Base-by-base conservation (phyloP, 2,888 invertebrate species). In the Endotricha flammealis region DNA sequence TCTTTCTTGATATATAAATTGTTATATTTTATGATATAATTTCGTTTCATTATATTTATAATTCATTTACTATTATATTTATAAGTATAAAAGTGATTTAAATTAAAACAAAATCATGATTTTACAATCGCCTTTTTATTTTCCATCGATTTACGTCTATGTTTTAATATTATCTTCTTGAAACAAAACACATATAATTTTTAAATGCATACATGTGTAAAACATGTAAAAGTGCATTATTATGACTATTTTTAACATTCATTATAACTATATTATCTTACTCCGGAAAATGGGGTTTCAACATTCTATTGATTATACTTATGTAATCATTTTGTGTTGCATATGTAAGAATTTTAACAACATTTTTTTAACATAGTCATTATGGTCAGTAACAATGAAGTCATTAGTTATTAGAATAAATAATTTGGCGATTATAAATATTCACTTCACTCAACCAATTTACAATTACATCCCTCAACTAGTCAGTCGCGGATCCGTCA, bases 391-490 rank as follows among this genome's bases (percentile, higher is more conserved):
- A 44, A 33, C 40, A 39, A 71, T 64, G 64, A 35, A 29, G 68
- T 77, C 64, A 82, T 82, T 80, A 79, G 73, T 74, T 54, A 53
- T 66, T 58, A 64, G 64, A 68, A 53, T 68, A 68, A 70, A 60
- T 77, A 74, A 66, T 86, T 86, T 86, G 86, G 86, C 86, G 83
- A 85, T 79, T 72, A 76, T 78, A 78, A 62, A 75, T 74, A 62
- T 72, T 75, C 78, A n/a, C 74, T 53, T 82, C 78, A 79, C 79
- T 79, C 82, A 72, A 75, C 64, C 70, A 77, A 75, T 75, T 70
- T 83, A 82, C 75, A 76, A 65, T 81, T 81, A 82, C 76, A 72
- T 73, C 73, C 73, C 76, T 79, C 82, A 81, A 69, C 85, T 86
- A 86, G 79, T 85, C 85, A 86, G 85, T 86, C 85, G 81, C 61